These are phyloP conservation scores for Lepidocolaptes lacrymiger DNA, from an alignment of 2,797 vertebrate species.

Conservation along the genomic window DNA sequence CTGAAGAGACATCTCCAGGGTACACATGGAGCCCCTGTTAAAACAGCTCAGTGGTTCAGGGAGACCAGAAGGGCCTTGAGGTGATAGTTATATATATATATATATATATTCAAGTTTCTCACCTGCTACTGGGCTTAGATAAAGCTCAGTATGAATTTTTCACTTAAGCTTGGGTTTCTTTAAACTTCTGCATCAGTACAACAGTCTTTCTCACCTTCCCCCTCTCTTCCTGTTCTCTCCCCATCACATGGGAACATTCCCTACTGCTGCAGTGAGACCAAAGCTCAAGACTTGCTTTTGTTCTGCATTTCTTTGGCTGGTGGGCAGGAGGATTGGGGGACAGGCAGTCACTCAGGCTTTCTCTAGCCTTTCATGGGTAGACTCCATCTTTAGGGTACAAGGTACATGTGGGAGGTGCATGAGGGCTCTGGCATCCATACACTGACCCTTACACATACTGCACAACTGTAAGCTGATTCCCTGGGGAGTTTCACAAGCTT, in stretches of 20 bases:
- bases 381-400: background rate
- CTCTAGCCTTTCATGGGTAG: background rate
- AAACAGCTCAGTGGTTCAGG: background rate
- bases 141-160: background rate
- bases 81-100: too few relatives aligned
- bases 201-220: background rate
- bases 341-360: background rate
- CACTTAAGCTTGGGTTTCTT: background rate
- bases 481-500: background rate
- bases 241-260: background rate
- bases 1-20: background rate
- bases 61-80: background rate
- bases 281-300: background rate
- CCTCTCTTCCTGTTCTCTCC: background rate
- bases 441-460: accelerated
- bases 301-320: background rate
- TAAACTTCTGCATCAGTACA: background rate
- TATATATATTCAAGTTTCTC: background rate
- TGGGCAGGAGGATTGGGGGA: background rate
- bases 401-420: accelerated
- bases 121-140: background rate
- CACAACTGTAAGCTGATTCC: background rate
- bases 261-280: background rate
- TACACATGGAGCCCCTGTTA: background rate
- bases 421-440: background rate